Base-by-base conservation (phyloP, 2,888 invertebrate species). In the Noctua janthina region DNA sequence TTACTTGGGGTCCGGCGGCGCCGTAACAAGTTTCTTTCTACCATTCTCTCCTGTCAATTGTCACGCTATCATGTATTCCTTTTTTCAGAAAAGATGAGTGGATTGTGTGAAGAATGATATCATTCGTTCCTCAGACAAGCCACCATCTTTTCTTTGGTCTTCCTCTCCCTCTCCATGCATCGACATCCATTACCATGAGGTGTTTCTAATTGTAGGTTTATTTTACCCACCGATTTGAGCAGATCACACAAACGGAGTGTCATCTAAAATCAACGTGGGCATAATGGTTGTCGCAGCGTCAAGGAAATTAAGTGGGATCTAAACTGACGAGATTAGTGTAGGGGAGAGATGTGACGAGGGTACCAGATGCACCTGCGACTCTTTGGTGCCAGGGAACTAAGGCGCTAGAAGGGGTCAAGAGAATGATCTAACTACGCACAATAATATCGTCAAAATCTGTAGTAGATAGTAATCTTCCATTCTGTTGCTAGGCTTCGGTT, bases 291-390 rank as follows among this genome's bases (percentile, higher is more conserved):
- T 89, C 90, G 66, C 66, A 81, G 86, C 87, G 91, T 90, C 90
- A 87, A 83, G 91, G 90, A 92, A 92, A 92, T 93, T 89, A 93
- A 93, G 91, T 90, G 91, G 91, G 89, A 88, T 90, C 84, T 86
- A 81, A 83, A 83, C 85, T 91, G 93, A 91, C 89, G 85, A 90
- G 91, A 91, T 92, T 92, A 92, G 89, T 29, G 59, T 89, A 78
- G 87, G 83, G 87, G 83, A 76, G 84, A 87, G 82, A 81, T 85
- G 86, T 92, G 93, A 93, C 92, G 89, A 93, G 93, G 93, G 93
- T 93, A 78, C 62, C 73, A 83, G 87, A 87, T 93, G 93, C 93
- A 93, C 92, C 93, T 93, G 93, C 69, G 91, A 76, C 90, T 75
- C 76, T 73, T 46, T 39, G 29, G 17, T 49, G 8, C 2, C 74